These are phyloP conservation scores for Dynastes grantii DNA, from an alignment of 2,888 invertebrate genomes.

Conservation along the genomic window DNA sequence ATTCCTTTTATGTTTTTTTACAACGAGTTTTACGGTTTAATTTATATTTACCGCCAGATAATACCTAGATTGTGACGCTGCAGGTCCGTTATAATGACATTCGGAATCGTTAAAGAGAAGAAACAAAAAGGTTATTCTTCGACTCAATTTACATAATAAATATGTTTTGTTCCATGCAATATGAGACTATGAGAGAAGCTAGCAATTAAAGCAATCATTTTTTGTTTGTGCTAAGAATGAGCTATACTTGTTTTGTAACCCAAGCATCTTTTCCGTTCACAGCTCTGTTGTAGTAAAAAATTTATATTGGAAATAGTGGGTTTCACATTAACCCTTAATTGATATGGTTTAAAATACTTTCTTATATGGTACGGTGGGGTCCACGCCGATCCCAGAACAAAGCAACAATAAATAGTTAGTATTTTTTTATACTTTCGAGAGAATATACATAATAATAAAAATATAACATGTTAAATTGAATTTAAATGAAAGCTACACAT, in stretches of 20 bases:
- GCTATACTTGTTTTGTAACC: neutral
- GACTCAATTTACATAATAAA: slow-evolving; percentile 33
- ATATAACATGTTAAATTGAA: no score
- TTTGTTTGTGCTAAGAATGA: neutral
- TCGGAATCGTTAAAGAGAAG: neutral
- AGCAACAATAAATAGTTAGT: no score
- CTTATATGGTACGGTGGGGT: no score
- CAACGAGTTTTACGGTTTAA: slow-evolving; percentile 41
- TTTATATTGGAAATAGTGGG: no score
- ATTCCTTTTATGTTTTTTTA: slow-evolving; percentile 33
- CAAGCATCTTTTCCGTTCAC: no score
- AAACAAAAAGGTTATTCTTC: slow-evolving; percentile 7
- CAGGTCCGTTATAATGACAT: slow-evolving; percentile 20
- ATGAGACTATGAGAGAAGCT: neutral
- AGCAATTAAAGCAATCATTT: neutral
- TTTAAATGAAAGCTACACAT: no score
- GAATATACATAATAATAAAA: no score
- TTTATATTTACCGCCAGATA: slow-evolving; percentile 43
- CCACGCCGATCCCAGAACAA: no score
- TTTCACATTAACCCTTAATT: no score
- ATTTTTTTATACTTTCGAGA: no score
- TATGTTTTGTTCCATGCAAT: slow-evolving; percentile 1
- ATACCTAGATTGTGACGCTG: slow-evolving; percentile 25
- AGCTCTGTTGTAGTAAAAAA: no score
- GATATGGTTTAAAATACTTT: no score